Base-by-base conservation (phyloP, 2,113 vertebrate genomes). In the Alligator mississippiensis region DNA sequence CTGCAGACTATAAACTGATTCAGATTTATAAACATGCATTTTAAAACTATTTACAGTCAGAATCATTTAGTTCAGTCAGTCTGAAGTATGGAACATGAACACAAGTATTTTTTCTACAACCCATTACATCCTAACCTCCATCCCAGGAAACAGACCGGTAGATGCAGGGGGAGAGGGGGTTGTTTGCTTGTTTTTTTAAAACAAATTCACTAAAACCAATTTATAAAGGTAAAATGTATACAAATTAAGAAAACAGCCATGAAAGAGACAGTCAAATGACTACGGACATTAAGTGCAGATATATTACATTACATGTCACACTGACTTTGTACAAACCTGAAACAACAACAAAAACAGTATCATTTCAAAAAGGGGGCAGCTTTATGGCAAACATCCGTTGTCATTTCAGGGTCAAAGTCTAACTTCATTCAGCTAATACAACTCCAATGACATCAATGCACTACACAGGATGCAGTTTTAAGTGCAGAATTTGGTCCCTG, bases 21-120 rank as follows among this genome's bases (percentile, higher is more conserved):
- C 85, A 92, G 86, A 82, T n/a, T 92, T 34, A 5, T 47, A 94
- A 75, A 75, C 82, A 54, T 62, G 68, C 55, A 60, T 14, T 84
- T 84, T 61, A n/a, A 57, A 28, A 62, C 2, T 30, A 16, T 57
- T 24, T 77, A 87, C 60, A 94, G 80, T 81, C 58, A 75, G 89
- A 82, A 90, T 77, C 58, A 68, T 28, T 75, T 38, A 77, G 58
- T 19, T 17, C 58, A 64, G 61, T 63, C 22, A 11, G 5, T 92
- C 90, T 70, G 47, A 47, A 47, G 47, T 47, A 47, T 47, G 7
- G 47, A 47, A 47, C 47, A 47, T 47, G 47, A 47, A 47, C 47
- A 47, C 47, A 47, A 47, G 8, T 47, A 47, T 47, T 47, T 47
- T 47, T 47, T 47, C 47, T 47, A 47, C 47, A 47, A 47, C 47